Evolutionary conservation across 2,888 invertebrate species (phyloP), one percentile per base, ranked within the genome.

Genomic region (Marasmarcha lunaedactyla): DNA sequence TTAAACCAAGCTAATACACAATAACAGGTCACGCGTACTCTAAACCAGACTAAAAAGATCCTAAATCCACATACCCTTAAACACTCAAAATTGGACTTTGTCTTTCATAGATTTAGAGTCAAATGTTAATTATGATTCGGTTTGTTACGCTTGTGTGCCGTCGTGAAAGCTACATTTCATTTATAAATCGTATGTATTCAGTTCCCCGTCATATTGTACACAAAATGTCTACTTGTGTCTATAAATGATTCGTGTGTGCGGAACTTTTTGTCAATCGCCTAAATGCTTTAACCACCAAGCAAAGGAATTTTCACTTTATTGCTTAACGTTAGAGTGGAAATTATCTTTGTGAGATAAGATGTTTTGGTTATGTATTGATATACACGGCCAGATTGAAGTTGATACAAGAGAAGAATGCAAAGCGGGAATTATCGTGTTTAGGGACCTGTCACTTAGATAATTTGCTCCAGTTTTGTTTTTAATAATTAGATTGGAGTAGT

Each of bases 1-100:
- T 81, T 81, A 81, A 81, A 74, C 69, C 73, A 78, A 72, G 78
- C 78, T 74, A 79, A 81, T 79, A 78, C 77, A 81, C 79, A 81
- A 77, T 77, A 79, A 81, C 81, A 77, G 78, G 78, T 78, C 81
- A 77, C 71, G 71, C 62, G 57, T 61, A 49, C 56, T 57, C 52
- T 46, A 48, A 49, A 46, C 48, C 39, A 40, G 49, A 54, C 58
- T 51, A 48, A 55, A 65, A 67, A 59, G 58, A 59, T 11, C 30
- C 30, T n/a, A 30, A 3, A 10, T 7, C 6, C 4, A 30, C 38
- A 39, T 38, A 48, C 54, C 42, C 1, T 60, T 54, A 12, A 0
- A 0, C 30, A 30, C n/a, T 30, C 11, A 7, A n/a, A 9, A n/a
- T n/a, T n/a, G n/a, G n/a, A n/a, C n/a, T n/a, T n/a, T n/a, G n/a